Conservation (phyloP, 1,140 invertebrate species). For the Papilio glaucus region DNA sequence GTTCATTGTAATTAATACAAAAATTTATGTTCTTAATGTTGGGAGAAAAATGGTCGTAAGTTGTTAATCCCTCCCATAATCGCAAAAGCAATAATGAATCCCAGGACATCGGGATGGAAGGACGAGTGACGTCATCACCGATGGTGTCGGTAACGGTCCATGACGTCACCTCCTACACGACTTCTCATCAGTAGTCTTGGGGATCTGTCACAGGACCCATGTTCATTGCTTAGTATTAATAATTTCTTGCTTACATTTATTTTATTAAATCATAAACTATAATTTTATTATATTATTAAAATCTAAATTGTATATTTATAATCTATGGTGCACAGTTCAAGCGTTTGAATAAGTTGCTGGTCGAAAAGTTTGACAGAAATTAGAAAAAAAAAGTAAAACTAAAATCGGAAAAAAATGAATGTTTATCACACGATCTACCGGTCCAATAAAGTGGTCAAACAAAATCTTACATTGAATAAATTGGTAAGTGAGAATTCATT, state of each 20-base stretch:
- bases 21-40: slow-evolving; percentile 25
- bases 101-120: slow-evolving; percentile 49
- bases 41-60: slow-evolving; percentile 37
- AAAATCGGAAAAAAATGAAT: slow-evolving; percentile 70
- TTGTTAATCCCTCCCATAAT: slow-evolving; percentile 44
- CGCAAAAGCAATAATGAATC: slow-evolving; percentile 49
- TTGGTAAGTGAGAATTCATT: slow-evolving; percentile 52
- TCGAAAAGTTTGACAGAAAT: slow-evolving; percentile 1
- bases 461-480: slow-evolving; percentile 60
- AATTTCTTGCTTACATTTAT: slow-evolving; percentile 3
- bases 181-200: slow-evolving; percentile 61
- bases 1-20: not conserved
- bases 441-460: slow-evolving; percentile 55
- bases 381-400: slow-evolving; percentile 33
- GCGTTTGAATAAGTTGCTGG: not conserved
- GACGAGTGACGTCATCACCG: slow-evolving; percentile 64
- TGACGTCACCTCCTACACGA: slow-evolving; percentile 65
- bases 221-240: slow-evolving; percentile 43
- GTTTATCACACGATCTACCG: slow-evolving; percentile 62
- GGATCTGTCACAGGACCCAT: slow-evolving; percentile 58
- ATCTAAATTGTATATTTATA: not conserved
- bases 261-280: not conserved
- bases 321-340: not conserved
- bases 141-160: slow-evolving; percentile 62
- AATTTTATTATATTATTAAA: not conserved